Conservation (phyloP, 2,888 invertebrate species). For the Exephanes ischioxanthus region DNA sequence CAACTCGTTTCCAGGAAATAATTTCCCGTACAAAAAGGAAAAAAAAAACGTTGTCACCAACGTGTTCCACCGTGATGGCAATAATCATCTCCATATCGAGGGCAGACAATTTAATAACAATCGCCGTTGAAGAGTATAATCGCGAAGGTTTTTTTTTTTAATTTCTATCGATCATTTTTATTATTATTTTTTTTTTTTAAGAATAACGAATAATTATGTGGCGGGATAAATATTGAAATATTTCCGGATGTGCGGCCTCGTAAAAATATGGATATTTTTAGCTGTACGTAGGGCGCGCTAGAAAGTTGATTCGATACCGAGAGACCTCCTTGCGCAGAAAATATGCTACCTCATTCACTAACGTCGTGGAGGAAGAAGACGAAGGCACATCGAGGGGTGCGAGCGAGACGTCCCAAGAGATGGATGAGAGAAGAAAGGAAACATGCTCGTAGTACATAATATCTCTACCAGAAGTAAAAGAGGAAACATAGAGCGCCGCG, state of each 20-base stretch:
- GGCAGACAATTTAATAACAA: neutral
- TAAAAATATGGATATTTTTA: conserved; percentile 43
- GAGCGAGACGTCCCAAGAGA: conserved; percentile 63
- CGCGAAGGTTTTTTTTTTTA: conserved; percentile 25
- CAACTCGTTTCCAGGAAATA: conserved; percentile 39
- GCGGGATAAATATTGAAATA: neutral
- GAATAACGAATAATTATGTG: neutral
- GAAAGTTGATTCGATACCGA: conserved; percentile 82
- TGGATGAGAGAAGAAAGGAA: conserved; percentile 67
- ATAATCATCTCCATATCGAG: neutral
- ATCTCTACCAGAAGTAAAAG: conserved; percentile 67
- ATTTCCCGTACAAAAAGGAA: neutral
- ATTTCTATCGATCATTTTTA: neutral
- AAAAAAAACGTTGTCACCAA: neutral
- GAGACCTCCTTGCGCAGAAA: conserved; percentile 79
- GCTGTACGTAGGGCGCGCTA: conserved; percentile 70
- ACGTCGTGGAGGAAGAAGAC: conserved; percentile 54
- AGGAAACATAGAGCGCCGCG: conserved; percentile 35
- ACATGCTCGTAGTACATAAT: conserved; percentile 68
- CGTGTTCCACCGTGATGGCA: conserved; percentile 2
- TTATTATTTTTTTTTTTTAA: neutral
- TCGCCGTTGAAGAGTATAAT: conserved; percentile 17
- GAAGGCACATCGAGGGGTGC: conserved; percentile 52
- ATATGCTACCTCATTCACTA: conserved; percentile 82
- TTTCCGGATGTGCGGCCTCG: neutral